Percentiles rank a stretch among this genome's conserved stretches.
These are phyloP conservation scores for Stegana nigrithorax DNA, from an alignment of 2,888 invertebrate genomes.

Conservation along the genomic window DNA sequence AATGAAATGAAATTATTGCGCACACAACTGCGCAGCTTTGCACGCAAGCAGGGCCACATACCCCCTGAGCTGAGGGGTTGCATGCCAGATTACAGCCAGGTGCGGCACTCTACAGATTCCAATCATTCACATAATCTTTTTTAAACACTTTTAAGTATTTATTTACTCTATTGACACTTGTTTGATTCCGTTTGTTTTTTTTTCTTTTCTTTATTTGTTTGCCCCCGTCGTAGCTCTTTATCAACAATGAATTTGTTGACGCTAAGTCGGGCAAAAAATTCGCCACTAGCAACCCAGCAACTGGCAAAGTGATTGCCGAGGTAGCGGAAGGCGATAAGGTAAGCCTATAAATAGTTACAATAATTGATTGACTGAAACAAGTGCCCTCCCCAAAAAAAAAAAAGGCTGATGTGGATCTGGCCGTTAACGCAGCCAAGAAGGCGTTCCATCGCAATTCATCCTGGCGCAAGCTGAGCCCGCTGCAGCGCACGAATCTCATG, in stretches of 20 bases:
- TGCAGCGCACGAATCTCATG: conserved; percentile 80
- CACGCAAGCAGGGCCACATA: too few relatives aligned
- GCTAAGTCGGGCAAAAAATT: conserved; percentile 88
- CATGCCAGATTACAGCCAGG: too few relatives aligned
- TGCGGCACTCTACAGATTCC: too few relatives aligned
- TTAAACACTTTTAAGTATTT: too few relatives aligned
- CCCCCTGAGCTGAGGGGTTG: too few relatives aligned
- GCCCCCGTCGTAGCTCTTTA: conserved; percentile 75
- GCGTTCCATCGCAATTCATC: conserved; percentile 80
- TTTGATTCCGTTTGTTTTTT: background rate
- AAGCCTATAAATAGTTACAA: conserved; percentile 36
- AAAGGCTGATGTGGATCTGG: conserved; percentile 84
- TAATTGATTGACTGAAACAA: background rate
- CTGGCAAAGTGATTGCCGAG: conserved; percentile 78
- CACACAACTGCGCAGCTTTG: background rate
- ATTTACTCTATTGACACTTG: background rate
- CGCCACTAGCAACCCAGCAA: conserved; percentile 85
- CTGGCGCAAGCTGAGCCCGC: conserved; percentile 87
- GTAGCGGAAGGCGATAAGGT: conserved; percentile 90
- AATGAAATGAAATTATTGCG: background rate
- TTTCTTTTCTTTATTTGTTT: background rate
- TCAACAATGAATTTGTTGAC: conserved; percentile 85
- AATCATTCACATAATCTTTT: too few relatives aligned
- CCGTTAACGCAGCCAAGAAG: conserved; percentile 82
- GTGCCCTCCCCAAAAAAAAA: background rate